phyloP scores from a whole-genome alignment of 2,888 invertebrate species.

The Polydrusus pterygomalis region DNA sequence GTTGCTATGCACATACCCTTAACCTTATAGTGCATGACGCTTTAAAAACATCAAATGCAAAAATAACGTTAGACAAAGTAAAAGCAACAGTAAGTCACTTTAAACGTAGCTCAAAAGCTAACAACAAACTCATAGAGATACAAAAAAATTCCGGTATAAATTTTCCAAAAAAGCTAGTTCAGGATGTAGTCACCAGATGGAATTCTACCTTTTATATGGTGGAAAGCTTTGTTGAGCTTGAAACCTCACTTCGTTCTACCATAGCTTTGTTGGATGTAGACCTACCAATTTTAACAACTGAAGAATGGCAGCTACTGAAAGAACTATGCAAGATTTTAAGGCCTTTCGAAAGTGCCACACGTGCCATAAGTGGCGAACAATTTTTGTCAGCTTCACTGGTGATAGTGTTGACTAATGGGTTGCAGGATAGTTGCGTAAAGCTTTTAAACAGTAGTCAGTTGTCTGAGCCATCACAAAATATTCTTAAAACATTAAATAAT shows the following conservation, averaged over 20 bases:
- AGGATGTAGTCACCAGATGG: slow-evolving; percentile 56
- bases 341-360: slow-evolving; percentile 59
- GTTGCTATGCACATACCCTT: slow-evolving; percentile 44
- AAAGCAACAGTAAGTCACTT: slow-evolving; percentile 53
- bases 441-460: neutral
- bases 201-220: too few relatives aligned
- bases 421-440: slow-evolving; percentile 46
- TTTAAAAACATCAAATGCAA: slow-evolving; percentile 1
- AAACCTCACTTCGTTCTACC: slow-evolving; percentile 28
- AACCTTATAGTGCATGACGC: slow-evolving; percentile 28
- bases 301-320: slow-evolving; percentile 48
- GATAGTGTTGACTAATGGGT: slow-evolving; percentile 55
- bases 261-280: slow-evolving; percentile 33
- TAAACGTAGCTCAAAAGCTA: slow-evolving; percentile 44
- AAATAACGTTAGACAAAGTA: slow-evolving; percentile 50
- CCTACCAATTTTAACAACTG: slow-evolving; percentile 18
- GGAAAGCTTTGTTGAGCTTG: slow-evolving; percentile 45
- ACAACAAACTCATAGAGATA: slow-evolving; percentile 64
- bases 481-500: slow-evolving; percentile 28
- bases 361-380: slow-evolving; percentile 56
- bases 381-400: slow-evolving; percentile 54
- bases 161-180: slow-evolving; percentile 50
- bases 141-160: slow-evolving; percentile 47
- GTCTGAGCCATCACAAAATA: slow-evolving; percentile 9
- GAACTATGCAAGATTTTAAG: slow-evolving; percentile 55